Evolutionary conservation across 2,888 invertebrate species (phyloP).

Genomic region (Germaria angustata): DNA sequence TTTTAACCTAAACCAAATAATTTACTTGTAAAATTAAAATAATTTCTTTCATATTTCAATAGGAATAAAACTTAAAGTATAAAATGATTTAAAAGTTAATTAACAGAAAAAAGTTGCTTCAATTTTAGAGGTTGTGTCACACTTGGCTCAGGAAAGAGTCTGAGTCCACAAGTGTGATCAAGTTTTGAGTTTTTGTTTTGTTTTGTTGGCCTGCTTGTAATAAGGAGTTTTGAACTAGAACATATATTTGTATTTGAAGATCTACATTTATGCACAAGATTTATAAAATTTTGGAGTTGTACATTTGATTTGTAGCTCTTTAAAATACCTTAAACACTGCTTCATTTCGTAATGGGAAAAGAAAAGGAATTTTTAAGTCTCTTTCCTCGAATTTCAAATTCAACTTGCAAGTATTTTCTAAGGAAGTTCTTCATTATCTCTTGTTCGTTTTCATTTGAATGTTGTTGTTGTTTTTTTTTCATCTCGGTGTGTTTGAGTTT

Average conservation of each 20-base stretch:
- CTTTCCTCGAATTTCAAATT: conserved; percentile 20
- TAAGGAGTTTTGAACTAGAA: neutral
- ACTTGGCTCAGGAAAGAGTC: neutral
- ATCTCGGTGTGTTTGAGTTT: neutral
- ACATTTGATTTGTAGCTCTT: neutral
- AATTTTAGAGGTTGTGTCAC: conserved; percentile 49
- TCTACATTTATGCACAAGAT: no score
- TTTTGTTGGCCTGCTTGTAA: neutral
- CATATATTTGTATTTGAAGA: no score
- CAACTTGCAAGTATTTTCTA: conserved; percentile 42
- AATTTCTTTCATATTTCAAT: neutral
- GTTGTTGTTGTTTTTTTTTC: neutral
- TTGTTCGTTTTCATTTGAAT: neutral
- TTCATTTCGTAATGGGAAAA: conserved; percentile 37
- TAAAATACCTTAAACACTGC: conserved; percentile 61
- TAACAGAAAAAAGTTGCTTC: conserved; percentile 38
- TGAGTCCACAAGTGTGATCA: conserved; percentile 18
- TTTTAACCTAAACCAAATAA: neutral
- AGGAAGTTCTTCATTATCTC: conserved; percentile 47
- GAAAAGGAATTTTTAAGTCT: neutral
- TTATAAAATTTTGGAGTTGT: no score
- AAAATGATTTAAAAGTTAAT: conserved; percentile 32
- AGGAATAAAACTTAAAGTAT: conserved; percentile 30
- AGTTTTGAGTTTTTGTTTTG: neutral
- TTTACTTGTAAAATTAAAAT: conserved; percentile 27